Evolutionary conservation across 2,888 invertebrate species (phyloP).

Genomic region (Acronicta psi): DNA sequence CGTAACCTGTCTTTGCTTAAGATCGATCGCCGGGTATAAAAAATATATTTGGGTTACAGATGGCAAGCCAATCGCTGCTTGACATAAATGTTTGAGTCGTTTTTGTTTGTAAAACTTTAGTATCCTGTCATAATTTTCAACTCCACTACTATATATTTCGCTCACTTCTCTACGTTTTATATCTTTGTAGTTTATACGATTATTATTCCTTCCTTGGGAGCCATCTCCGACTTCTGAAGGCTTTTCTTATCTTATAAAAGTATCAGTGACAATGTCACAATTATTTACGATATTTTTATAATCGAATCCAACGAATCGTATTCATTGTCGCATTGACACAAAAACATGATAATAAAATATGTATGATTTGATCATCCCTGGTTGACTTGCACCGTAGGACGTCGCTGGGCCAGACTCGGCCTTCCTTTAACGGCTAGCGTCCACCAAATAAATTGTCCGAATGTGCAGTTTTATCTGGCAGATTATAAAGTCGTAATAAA

Average conservation of each 20-base stretch:
- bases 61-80: constrained; percentile 30
- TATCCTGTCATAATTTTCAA: constrained; percentile 49
- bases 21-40: constrained; percentile 42
- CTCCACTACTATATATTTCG: constrained; percentile 49
- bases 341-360: constrained; percentile 66
- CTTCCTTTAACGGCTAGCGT: constrained; percentile 47
- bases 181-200: constrained; percentile 35
- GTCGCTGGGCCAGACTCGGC: constrained; percentile 16
- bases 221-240: constrained; percentile 28
- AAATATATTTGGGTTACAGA: constrained; percentile 18
- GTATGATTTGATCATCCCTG: constrained; percentile 56
- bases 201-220: constrained; percentile 25
- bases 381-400: constrained; percentile 33
- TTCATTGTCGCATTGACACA: constrained; percentile 60
- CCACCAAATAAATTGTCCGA: constrained; percentile 63
- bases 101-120: constrained; percentile 41
- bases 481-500: constrained; percentile 65
- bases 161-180: constrained; percentile 48
- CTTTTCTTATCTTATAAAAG: constrained; percentile 34
- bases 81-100: constrained; percentile 11
- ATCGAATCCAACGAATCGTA: constrained; percentile 55
- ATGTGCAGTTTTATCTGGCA: constrained; percentile 61
- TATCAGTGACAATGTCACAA: constrained; percentile 37
- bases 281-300: constrained; percentile 53
- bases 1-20: constrained; percentile 48